A percentile compares a stretch with the other conserved stretches of the same genome.
These are phyloP conservation scores for Megalops cyprinoides DNA, from an alignment of 2,797 vertebrate species.

Conservation along the genomic window DNA sequence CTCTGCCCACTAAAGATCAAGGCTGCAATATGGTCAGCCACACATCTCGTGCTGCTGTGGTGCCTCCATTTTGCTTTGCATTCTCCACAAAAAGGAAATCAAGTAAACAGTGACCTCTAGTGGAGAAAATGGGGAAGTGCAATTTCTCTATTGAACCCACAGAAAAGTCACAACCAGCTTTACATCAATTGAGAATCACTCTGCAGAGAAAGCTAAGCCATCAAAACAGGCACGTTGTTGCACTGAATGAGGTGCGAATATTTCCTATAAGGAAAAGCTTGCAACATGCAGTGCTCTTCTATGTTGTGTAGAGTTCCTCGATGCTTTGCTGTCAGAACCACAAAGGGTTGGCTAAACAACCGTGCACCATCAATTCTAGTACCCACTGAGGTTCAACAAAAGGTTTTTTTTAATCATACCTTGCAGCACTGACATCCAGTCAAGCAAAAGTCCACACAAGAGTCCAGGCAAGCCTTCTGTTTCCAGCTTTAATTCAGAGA, in stretches of 20 bases:
- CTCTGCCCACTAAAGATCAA: too few relatives aligned
- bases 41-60: background rate
- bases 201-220: background rate
- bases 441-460: background rate
- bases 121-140: background rate
- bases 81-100: background rate
- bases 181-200: too few relatives aligned
- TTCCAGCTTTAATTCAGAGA: constrained; percentile 87
- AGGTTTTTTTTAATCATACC: background rate
- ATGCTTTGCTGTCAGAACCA: background rate
- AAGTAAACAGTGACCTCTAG: background rate
- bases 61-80: background rate
- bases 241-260: too few relatives aligned
- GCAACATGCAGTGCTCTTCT: too few relatives aligned
- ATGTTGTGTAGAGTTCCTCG: too few relatives aligned
- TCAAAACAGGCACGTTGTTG: background rate
- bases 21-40: too few relatives aligned
- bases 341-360: background rate
- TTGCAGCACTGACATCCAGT: too few relatives aligned
- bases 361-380: background rate
- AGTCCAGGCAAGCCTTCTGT: constrained; percentile 37
- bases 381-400: background rate
- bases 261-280: too few relatives aligned
- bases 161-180: too few relatives aligned
- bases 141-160: background rate